phyloP scores from a whole-genome alignment of 2,113 vertebrate genomes.

The Lasiurus borealis region DNA sequence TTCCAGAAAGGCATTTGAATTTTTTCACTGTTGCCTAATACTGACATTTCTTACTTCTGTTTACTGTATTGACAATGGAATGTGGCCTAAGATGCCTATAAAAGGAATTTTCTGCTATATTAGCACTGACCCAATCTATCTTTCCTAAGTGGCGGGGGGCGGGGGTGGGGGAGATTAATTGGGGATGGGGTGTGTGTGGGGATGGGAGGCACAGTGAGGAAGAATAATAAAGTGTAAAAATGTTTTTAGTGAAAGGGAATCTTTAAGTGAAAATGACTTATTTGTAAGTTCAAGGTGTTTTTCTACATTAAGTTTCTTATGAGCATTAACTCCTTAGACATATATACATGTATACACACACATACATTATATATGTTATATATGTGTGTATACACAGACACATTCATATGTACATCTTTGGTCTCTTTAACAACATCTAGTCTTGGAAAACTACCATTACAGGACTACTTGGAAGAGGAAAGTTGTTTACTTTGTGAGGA shows the following conservation, averaged over 20 bases:
- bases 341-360: background rate
- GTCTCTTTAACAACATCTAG: background rate
- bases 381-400: background rate
- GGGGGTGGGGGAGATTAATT: background rate
- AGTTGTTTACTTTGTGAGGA: background rate
- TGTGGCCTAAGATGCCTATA: slow-evolving; percentile 60
- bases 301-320: background rate
- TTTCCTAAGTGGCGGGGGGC: background rate
- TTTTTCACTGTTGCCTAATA: slow-evolving; percentile 60
- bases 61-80: slow-evolving; percentile 49
- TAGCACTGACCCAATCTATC: background rate
- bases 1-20: slow-evolving; percentile 68
- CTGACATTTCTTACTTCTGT: slow-evolving; percentile 47
- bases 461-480: background rate
- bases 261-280: background rate
- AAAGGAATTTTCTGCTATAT: slow-evolving; percentile 69
- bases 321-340: background rate
- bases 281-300: background rate
- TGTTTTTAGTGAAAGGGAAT: background rate
- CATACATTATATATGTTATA: background rate
- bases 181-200: background rate
- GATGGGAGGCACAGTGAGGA: background rate
- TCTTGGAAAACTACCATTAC: background rate
- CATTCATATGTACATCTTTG: background rate
- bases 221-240: background rate